phyloP scores from a whole-genome alignment of 2,797 vertebrate genomes.

The Saxicola maurus region DNA sequence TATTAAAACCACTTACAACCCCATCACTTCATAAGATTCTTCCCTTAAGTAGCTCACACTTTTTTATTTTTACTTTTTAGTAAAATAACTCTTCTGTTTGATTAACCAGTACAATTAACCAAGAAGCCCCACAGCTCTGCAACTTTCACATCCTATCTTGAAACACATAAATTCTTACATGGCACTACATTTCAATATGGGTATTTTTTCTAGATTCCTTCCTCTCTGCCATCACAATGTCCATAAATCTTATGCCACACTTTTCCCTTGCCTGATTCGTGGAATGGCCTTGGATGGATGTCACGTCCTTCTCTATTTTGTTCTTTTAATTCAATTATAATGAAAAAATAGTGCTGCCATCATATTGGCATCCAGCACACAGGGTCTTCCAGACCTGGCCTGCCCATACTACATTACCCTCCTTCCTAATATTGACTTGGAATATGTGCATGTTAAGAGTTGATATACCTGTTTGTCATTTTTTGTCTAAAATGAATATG shows the following conservation, averaged over 20 bases:
- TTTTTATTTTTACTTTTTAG: background rate
- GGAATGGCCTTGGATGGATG: background rate
- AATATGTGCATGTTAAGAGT: background rate
- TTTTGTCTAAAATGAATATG: background rate
- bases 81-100: background rate
- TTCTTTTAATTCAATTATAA: background rate
- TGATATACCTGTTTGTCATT: background rate
- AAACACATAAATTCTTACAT: background rate
- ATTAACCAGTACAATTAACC: background rate
- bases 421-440: background rate
- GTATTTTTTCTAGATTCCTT: background rate
- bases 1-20: background rate
- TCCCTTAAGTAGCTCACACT: background rate
- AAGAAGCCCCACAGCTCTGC: background rate
- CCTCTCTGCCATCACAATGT: background rate
- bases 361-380: fast-evolving
- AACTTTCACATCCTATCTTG: background rate
- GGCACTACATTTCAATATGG: background rate
- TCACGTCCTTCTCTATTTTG: background rate
- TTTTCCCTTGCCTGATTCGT: background rate
- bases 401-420: background rate
- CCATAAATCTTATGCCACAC: background rate
- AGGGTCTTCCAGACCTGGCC: background rate
- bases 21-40: background rate
- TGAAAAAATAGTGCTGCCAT: background rate